phyloP scores from a whole-genome alignment of 1,140 invertebrate genomes.

The Drosophila sturtevanti region DNA sequence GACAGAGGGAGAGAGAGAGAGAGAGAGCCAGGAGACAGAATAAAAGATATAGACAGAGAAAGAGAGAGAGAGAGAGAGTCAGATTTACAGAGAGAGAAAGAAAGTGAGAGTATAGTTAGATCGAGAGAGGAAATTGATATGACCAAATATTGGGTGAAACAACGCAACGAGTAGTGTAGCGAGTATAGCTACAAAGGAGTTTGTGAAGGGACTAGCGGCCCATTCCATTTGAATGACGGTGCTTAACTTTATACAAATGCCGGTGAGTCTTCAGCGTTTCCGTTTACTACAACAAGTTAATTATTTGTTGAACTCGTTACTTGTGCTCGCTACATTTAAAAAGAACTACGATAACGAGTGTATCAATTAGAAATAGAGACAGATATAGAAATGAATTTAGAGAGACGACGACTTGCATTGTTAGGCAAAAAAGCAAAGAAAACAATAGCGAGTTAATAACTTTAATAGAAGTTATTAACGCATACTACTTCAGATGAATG shows the following conservation, averaged over 20 bases:
- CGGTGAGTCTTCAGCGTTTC: slow-evolving; percentile 3
- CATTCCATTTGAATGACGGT: slow-evolving; percentile 12
- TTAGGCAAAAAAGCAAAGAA: background rate
- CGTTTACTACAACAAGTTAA: background rate
- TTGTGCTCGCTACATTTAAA: slow-evolving; percentile 36
- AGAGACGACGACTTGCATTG: slow-evolving; percentile 13
- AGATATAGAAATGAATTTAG: slow-evolving; percentile 3
- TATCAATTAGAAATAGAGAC: slow-evolving; percentile 12
- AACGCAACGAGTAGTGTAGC: slow-evolving; percentile 1
- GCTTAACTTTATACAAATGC: slow-evolving; percentile 35
- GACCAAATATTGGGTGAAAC: background rate
- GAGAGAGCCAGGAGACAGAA: slow-evolving; percentile 1
- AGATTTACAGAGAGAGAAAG: background rate
- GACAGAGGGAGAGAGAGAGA: slow-evolving; percentile 22
- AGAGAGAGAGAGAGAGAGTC: background rate
- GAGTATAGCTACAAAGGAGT: slow-evolving; percentile 10
- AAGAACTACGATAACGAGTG: slow-evolving; percentile 47
- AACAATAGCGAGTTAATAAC: background rate
- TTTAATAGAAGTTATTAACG: background rate
- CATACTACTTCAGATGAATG: background rate
- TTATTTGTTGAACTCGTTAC: slow-evolving; percentile 2
- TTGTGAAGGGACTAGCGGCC: background rate
- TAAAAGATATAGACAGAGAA: background rate
- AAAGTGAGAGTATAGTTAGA: background rate
- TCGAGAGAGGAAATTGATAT: background rate